Base-by-base conservation (phyloP, 2,888 invertebrate genomes). In the Oscheius sp. region DNA sequence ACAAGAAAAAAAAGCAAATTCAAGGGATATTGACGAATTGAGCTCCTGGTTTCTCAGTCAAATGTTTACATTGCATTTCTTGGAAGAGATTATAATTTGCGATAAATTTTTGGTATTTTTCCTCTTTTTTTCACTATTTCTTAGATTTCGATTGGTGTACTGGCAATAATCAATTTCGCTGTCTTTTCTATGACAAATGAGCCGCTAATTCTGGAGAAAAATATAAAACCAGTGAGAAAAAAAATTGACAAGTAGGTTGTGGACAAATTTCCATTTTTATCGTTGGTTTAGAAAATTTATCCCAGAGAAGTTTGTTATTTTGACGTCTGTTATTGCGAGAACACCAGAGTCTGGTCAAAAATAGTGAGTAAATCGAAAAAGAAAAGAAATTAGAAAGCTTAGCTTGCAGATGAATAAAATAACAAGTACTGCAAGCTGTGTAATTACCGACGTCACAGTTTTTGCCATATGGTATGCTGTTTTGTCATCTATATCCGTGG, bases 31-130 rank as follows among this genome's bases (percentile, higher is more conserved):
- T 6, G 38, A 64, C 2, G 38, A 38, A 20, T 2, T 64, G 28
- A 49, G 6, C 9, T 9, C 30, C 2, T 67, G 56, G 49, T 22
- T 67, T 20, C 24, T 22, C 17, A 24, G 33, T 2, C 66, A 67
- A 45, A n/a, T 67, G 38, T 36, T 41, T 12, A 59, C 32, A 1
- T n/a, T 44, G 0, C 56, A 67, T 33, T 17, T 67, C 12, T 47
- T 45, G 33, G 59, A 67, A 33, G 66, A 67, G 33, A 26, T 67
- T 20, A 1, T 67, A 1, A 9, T 47, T 8, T 67, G 49, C 22
- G 66, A 67, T 6, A 67, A 57, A 32, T 57, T 57, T 49, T 32
- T 51, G 44, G 66, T 67, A 9, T 26, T 57, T 57, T 17, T 41
- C 8, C 26, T 9, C 12, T 33, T 56, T 22, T 33, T 56, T 36